phyloP scores from a whole-genome alignment of 2,113 vertebrate species.

The Paraplagusia blochii region DNA sequence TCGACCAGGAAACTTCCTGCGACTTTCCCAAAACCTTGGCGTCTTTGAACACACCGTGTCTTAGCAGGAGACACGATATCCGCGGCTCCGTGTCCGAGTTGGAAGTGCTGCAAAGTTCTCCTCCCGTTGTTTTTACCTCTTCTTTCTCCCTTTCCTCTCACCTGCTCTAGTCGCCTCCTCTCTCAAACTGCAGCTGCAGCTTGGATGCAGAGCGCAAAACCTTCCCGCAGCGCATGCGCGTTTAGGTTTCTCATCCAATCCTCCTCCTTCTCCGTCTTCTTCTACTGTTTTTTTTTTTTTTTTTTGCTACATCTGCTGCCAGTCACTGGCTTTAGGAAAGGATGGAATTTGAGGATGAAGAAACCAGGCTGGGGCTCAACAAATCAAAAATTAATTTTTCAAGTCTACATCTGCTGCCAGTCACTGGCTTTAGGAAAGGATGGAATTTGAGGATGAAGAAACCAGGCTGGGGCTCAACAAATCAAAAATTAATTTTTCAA shows the following conservation, averaged over 20 bases:
- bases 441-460: not conserved
- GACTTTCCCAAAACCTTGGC: constrained; percentile 57
- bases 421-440: constrained; percentile 51
- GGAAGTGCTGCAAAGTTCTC: too few relatives aligned
- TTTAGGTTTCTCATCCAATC: constrained; percentile 63
- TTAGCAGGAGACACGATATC: not conserved
- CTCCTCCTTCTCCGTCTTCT: constrained; percentile 27
- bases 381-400: too few relatives aligned
- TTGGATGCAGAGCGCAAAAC: constrained; percentile 63
- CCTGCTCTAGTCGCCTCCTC: constrained; percentile 71
- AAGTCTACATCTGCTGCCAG: constrained; percentile 41
- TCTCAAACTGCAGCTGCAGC: constrained; percentile 51
- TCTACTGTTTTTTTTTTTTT: constrained; percentile 47
- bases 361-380: too few relatives aligned
- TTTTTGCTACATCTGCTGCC: constrained; percentile 8
- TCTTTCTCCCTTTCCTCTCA: constrained; percentile 57
- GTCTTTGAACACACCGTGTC: not conserved
- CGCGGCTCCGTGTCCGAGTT: constrained; percentile 32
- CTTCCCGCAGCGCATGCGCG: constrained; percentile 83
- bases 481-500: too few relatives aligned
- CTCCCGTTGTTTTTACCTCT: not conserved
- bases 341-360: not conserved
- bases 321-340: constrained; percentile 62
- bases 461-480: too few relatives aligned
- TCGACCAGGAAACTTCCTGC: constrained; percentile 48